These are phyloP conservation scores for Characodon lateralis DNA, from an alignment of 2,797 vertebrate species.

Conservation along the genomic window DNA sequence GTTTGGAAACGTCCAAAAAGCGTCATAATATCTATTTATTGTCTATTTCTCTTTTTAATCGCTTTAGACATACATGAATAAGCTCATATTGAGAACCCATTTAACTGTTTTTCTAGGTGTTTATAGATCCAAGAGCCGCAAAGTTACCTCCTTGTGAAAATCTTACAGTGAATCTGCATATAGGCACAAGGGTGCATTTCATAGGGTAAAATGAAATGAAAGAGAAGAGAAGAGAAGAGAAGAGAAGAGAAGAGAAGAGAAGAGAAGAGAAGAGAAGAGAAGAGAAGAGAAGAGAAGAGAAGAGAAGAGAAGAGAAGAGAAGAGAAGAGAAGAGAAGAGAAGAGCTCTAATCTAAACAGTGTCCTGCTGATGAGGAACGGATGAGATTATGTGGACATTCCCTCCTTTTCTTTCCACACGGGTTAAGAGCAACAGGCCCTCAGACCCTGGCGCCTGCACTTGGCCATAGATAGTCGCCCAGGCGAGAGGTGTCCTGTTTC, in stretches of 20 bases:
- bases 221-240: too few species aligned
- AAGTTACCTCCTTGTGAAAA: neutral
- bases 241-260: too few species aligned
- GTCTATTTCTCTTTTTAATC: neutral
- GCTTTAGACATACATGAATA: neutral
- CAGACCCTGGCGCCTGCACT: constrained; percentile 80
- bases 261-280: too few species aligned
- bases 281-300: constrained; percentile 40
- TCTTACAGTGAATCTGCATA: too few species aligned
- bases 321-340: constrained; percentile 53
- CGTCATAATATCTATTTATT: neutral
- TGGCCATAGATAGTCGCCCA: constrained; percentile 63
- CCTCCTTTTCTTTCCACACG: constrained; percentile 73
- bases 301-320: constrained; percentile 53
- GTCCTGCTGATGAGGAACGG: constrained; percentile 78
- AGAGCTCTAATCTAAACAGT: constrained; percentile 78
- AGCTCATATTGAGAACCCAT: neutral
- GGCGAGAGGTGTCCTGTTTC: constrained; percentile 67
- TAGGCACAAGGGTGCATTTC: neutral
- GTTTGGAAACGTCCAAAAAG: neutral
- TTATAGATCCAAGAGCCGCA: constrained; percentile 17
- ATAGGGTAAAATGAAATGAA: too few species aligned
- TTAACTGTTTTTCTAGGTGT: neutral
- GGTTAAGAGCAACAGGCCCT: constrained; percentile 76
- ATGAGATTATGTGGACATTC: constrained; percentile 79